Conservation (phyloP, 2,797 vertebrate genomes). For the Sandelia bainsii region DNA sequence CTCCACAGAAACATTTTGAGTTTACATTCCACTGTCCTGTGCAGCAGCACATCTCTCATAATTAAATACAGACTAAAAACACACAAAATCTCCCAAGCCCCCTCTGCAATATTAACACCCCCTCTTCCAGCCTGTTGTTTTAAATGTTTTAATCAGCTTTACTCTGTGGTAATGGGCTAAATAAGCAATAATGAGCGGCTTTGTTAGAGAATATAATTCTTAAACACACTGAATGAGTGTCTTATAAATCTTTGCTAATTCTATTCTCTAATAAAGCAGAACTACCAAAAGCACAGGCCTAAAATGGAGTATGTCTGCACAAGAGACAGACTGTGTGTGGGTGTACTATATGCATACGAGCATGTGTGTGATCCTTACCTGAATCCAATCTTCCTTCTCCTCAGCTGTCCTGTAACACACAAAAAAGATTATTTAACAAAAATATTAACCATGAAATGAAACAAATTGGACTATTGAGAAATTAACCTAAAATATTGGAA, state of each 20-base stretch:
- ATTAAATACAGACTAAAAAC: slow-evolving; percentile 1
- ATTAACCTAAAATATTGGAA: not conserved
- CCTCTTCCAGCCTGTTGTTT: slow-evolving; percentile 14
- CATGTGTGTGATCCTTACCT: slow-evolving; percentile 80
- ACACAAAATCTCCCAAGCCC: not conserved
- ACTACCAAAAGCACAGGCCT: slow-evolving; percentile 1
- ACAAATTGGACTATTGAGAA: not conserved
- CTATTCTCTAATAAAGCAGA: slow-evolving; percentile 45
- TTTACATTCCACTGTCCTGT: slow-evolving; percentile 22
- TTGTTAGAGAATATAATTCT: slow-evolving; percentile 61
- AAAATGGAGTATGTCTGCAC: slow-evolving; percentile 8
- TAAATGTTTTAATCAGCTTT: slow-evolving; percentile 74
- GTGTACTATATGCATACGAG: not conserved
- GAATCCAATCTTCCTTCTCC: slow-evolving; percentile 96
- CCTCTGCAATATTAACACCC: not conserved
- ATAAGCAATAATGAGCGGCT: slow-evolving; percentile 63
- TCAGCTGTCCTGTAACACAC: slow-evolving; percentile 91
- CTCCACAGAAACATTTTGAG: not conserved
- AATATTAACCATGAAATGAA: not conserved
- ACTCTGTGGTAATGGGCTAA: slow-evolving; percentile 57
- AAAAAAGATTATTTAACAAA: not conserved
- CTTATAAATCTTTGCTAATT: slow-evolving; percentile 53
- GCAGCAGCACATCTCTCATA: not conserved
- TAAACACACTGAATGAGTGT: slow-evolving; percentile 39
- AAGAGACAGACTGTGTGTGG: slow-evolving; percentile 17